Conservation (phyloP, 2,888 invertebrate species). For the Seira ritae region DNA sequence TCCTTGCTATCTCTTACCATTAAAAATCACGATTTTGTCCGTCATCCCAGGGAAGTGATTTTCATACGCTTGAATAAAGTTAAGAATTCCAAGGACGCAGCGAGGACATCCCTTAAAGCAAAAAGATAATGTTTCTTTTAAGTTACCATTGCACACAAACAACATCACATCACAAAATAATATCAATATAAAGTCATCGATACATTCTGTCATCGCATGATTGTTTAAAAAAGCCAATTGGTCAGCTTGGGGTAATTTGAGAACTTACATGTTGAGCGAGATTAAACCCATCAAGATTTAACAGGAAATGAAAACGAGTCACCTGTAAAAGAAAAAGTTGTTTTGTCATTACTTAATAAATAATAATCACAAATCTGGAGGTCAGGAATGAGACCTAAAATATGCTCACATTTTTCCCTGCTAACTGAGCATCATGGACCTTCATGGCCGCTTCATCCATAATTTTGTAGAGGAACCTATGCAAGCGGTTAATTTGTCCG, state of each 20-base stretch:
- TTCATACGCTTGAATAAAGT: conserved; percentile 40
- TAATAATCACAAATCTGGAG: too few relatives aligned
- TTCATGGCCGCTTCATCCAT: conserved; percentile 40
- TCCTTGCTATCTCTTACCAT: conserved; percentile 18
- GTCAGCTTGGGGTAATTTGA: too few relatives aligned
- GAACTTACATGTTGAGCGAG: conserved; percentile 22
- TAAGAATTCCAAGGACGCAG: conserved; percentile 30
- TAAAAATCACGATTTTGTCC: conserved; percentile 39
- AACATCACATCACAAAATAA: not conserved
- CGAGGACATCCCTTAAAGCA: conserved; percentile 36
- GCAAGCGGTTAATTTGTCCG: conserved; percentile 17
- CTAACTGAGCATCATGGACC: conserved; percentile 31
- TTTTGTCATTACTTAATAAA: too few relatives aligned
- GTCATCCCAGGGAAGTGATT: conserved; percentile 44
- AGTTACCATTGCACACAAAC: too few relatives aligned
- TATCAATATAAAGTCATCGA: not conserved
- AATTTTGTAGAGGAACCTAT: conserved; percentile 17
- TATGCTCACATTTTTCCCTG: conserved; percentile 44
- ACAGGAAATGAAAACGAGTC: conserved; percentile 42
- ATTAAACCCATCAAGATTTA: conserved; percentile 49
- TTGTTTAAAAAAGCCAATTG: too few relatives aligned
- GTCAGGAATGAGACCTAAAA: too few relatives aligned
- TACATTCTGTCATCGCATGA: too few relatives aligned
- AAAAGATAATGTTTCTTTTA: too few relatives aligned
- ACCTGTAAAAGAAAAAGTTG: too few relatives aligned